Base-by-base conservation (phyloP, 2,113 vertebrate genomes). In the Ibidorhyncha struthersii region DNA sequence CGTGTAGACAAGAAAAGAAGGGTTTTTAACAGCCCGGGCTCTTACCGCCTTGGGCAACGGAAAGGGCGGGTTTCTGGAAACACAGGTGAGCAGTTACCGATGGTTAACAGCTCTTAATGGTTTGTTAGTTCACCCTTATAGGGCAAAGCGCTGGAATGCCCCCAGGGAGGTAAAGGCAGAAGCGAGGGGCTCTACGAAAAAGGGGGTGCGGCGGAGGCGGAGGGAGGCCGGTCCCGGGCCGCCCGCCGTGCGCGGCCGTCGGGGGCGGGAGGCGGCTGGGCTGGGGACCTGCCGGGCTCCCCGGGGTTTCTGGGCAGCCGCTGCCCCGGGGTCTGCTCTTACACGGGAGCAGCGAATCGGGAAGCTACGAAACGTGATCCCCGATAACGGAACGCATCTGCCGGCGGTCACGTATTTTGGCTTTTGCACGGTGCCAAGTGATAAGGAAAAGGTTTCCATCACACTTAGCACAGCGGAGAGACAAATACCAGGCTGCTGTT, bases 361-460 rank as follows among this genome's bases (percentile, higher is more conserved):
- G 41, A 80, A 76, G 25, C 49, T 34, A 20, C 32, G 14, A 76
- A 69, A 52, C 19, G 62, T 15, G 66, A 79, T 34, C 12, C 32
- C 2, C 4, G 27, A n/a, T 30, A 92, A 89, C 5, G 11, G 43
- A 74, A 43, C 2, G 23, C 19, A 32, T 63, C 56, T 23, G 40
- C 38, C 5, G 12, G 27, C 4, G 2, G n/a, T 66, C 62, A 50
- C 40, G 30, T 56, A 61, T 41, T 91, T 84, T 38, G 82, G 62
- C 38, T 90, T 94, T 82, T 55, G 58, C 50, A 47, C 6, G 5
- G 63, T 70, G 79, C 66, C 93, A 90, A 74, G 74, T 6, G 91
- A 94, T 86, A 96, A 96, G 78, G 38, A 65, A 73, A 86, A 85
- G 13, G 50, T 79, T 93, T 96, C 89, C 61, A 82, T 91, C 94